These are phyloP conservation scores for Labeo rohita DNA, from an alignment of 2,113 vertebrate genomes.

Conservation along the genomic window DNA sequence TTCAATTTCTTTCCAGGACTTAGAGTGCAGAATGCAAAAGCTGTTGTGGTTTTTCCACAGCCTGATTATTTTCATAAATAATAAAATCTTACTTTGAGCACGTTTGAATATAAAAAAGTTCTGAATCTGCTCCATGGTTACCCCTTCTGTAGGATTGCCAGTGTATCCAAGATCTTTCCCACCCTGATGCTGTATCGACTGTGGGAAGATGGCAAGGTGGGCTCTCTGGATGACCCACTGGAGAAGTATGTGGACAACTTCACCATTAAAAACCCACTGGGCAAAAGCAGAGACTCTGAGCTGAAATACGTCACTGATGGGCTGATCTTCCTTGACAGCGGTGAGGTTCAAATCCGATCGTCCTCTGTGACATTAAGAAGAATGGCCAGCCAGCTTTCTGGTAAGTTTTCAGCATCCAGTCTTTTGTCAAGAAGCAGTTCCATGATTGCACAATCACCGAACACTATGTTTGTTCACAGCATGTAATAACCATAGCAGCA, in stretches of 20 bases:
- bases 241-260: slow-evolving; percentile 84
- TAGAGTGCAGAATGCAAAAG: background rate
- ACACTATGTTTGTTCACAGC: background rate
- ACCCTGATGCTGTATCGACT: slow-evolving; percentile 91
- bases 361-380: slow-evolving; percentile 83
- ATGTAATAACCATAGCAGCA: background rate
- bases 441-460: background rate
- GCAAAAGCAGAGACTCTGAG: slow-evolving; percentile 69
- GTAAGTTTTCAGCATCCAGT: slow-evolving; percentile 54
- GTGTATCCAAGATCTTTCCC: slow-evolving; percentile 92
- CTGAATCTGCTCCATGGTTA: slow-evolving; percentile 75
- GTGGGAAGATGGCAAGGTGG: slow-evolving; percentile 88
- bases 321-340: slow-evolving; percentile 80
- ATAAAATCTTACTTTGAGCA: background rate
- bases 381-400: slow-evolving; percentile 88
- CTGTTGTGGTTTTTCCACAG: background rate
- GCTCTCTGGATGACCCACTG: slow-evolving; percentile 87
- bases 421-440: background rate
- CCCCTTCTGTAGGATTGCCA: slow-evolving; percentile 82
- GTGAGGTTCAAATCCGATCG: slow-evolving; percentile 73
- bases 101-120: background rate
- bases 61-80: background rate
- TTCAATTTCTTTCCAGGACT: background rate
- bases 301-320: slow-evolving; percentile 79
- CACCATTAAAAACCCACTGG: slow-evolving; percentile 88